phyloP scores from a whole-genome alignment of 2,888 invertebrate genomes.

The Eupithecia exiguata region DNA sequence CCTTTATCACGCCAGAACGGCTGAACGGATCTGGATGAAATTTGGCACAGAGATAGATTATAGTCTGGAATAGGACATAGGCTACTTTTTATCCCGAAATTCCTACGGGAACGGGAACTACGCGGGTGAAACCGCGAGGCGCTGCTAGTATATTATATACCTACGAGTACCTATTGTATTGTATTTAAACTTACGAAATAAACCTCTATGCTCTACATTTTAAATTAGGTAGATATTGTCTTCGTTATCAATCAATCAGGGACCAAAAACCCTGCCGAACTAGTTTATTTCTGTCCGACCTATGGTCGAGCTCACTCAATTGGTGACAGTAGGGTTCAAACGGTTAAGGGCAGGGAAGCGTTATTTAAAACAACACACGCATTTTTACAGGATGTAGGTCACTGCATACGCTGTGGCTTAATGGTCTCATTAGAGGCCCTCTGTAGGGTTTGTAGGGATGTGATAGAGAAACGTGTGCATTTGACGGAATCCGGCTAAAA shows the following conservation, averaged over 20 bases:
- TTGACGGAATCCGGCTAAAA: background rate
- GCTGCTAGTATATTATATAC: no score
- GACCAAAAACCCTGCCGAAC: background rate
- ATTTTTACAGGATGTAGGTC: slow-evolving; percentile 29
- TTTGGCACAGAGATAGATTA: no score
- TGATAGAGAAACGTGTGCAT: background rate
- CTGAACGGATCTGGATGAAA: no score
- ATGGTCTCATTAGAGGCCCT: slow-evolving; percentile 33
- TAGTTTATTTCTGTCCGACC: background rate
- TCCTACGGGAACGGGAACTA: no score
- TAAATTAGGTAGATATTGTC: background rate
- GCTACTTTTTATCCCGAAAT: no score
- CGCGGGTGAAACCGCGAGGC: no score
- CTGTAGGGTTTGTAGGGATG: slow-evolving; percentile 17
- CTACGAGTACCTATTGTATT: no score
- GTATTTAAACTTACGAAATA: no score
- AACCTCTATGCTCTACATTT: no score
- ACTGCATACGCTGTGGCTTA: slow-evolving; percentile 22
- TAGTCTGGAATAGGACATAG: no score
- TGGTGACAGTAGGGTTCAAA: background rate
- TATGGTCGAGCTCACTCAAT: background rate
- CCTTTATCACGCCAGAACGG: no score
- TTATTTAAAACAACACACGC: slow-evolving; percentile 13
- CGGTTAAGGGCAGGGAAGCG: background rate
- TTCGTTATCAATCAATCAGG: background rate